Evolutionary conservation across 2,113 vertebrate genomes (phyloP).

Genomic region (Phyllopteryx taeniolatus): DNA sequence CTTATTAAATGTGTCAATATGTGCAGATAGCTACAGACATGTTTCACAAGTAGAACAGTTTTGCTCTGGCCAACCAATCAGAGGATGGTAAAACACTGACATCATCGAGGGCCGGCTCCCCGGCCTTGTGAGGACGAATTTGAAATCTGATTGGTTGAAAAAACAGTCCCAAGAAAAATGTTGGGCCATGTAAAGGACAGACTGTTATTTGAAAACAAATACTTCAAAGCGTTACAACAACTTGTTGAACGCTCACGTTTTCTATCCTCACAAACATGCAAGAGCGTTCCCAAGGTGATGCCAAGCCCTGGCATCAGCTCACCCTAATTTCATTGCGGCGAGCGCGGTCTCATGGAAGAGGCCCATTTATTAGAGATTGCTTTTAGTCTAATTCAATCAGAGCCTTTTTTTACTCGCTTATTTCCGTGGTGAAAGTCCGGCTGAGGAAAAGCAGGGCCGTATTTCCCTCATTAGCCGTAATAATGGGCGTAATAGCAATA

Average conservation of each 20-base stretch:
- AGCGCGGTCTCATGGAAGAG: slow-evolving; percentile 10
- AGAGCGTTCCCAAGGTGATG: neutral
- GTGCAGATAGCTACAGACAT: no score
- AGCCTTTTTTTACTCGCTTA: slow-evolving; percentile 11
- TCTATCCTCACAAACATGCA: neutral
- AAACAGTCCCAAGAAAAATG: no score
- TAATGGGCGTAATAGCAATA: slow-evolving; percentile 14
- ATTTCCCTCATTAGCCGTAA: slow-evolving; percentile 20
- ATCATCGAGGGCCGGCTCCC: no score
- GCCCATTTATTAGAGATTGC: slow-evolving; percentile 21
- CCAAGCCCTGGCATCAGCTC: slow-evolving; percentile 13
- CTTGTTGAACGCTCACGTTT: neutral
- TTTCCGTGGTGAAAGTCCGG: slow-evolving; percentile 10
- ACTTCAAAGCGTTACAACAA: neutral
- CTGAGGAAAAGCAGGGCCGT: slow-evolving; percentile 17
- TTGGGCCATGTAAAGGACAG: neutral
- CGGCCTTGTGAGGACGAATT: no score
- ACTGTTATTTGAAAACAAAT: neutral
- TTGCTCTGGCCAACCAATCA: no score
- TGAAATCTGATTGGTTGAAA: no score
- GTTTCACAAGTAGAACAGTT: no score
- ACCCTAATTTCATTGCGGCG: slow-evolving; percentile 7
- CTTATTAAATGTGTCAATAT: no score
- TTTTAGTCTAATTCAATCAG: slow-evolving; percentile 18
- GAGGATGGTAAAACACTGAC: no score